Base-by-base conservation (phyloP, 2,888 invertebrate species). In the Coleophora deauratella region DNA sequence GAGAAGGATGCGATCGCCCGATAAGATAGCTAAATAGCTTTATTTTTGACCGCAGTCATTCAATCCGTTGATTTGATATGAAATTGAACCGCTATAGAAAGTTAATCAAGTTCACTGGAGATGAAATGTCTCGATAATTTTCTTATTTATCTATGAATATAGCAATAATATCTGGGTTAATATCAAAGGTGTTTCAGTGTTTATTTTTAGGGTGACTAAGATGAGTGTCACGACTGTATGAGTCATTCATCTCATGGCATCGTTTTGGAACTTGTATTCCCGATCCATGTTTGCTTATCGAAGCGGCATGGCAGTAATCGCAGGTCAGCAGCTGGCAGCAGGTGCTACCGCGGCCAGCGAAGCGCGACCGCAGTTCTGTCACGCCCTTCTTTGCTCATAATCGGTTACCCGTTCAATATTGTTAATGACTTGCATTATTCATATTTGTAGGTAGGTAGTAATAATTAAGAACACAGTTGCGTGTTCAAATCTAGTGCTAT, bases 21-120 rank as follows among this genome's bases (percentile, higher is more conserved):
- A 74, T 72, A 65, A 75, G 72, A 76, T 79, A 65, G 60, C 66
- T 72, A 72, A 72, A 80, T 76, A 71, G 66, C 62, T 70, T 69
- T 66, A 71, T 74, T 72, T 65, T 66, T 68, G 66, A 68, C 62
- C 56, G 64, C 66, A 57, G 58, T 65, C 71, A 66, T 65, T 37
- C 27, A 27, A 60, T 62, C 62, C 71, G 75, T 72, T 64, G 63
- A 70, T 62, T 68, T 61, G 64, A 67, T 69, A 64, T 57, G 56
- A 62, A 73, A 76, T 77, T 66, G 59, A 72, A 71, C 64, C 63
- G 68, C 68, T 66, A 58, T 81, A 80, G 82, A 80, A 84, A 84
- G 81, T 73, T 72, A 80, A 79, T 81, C 78, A 77, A 70, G 55
- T 62, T 62, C 54, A 31, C 4, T 31, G 47, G 44, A 66, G 59